These are phyloP conservation scores for Cyprinodon brontotheroides DNA, from an alignment of 2,113 vertebrate genomes.

Conservation along the genomic window DNA sequence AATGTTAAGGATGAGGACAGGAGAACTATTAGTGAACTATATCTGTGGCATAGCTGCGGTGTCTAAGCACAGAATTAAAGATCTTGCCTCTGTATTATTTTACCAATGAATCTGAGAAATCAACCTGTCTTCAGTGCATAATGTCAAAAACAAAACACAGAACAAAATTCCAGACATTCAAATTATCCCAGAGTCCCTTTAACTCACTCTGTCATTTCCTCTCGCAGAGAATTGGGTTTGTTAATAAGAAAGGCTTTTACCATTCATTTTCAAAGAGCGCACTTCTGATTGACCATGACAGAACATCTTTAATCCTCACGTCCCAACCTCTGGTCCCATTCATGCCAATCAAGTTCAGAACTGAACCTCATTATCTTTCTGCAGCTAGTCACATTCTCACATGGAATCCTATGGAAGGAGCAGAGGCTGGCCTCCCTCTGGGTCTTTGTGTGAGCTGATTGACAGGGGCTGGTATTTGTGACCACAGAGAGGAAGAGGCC, in stretches of 20 bases:
- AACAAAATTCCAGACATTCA: background rate
- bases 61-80: conserved; percentile 10
- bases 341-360: conserved; percentile 46
- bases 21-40: conserved; percentile 37
- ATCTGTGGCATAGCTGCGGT: conserved; percentile 5
- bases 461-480: conserved; percentile 69
- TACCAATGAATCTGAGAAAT: conserved; percentile 1
- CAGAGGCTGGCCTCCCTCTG: conserved; percentile 49
- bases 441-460: conserved; percentile 56
- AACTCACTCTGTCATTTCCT: background rate
- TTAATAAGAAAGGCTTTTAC: conserved; percentile 6
- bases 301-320: conserved; percentile 50
- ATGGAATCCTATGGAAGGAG: conserved; percentile 31
- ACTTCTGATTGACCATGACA: conserved; percentile 20
- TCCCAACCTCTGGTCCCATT: conserved; percentile 48
- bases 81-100: conserved; percentile 23
- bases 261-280: conserved; percentile 9
- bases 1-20: conserved; percentile 27
- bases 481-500: conserved; percentile 41
- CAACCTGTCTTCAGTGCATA: conserved; percentile 11
- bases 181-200: background rate
- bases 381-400: conserved; percentile 38
- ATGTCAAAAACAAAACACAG: conserved; percentile 8
- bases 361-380: conserved; percentile 57
- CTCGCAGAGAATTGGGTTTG: background rate